Evolutionary conservation across 2,888 invertebrate species (phyloP), one percentile per base, ranked within the genome.

Genomic region (Chloroclystis v-ata): DNA sequence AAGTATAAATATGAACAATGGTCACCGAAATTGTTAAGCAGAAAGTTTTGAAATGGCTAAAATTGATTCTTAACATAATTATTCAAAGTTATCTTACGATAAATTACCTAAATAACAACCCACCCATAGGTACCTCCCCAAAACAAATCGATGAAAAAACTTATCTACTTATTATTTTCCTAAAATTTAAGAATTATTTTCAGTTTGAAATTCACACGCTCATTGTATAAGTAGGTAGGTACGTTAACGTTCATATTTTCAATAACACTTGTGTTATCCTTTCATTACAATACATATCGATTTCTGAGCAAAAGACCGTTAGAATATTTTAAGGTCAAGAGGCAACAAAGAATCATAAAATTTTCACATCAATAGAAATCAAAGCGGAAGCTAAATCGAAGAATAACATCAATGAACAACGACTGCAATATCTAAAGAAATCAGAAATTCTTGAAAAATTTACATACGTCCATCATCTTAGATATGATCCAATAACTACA

Each of bases 401-500:
- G 74, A 86, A 86, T 85, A 87, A 87, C 85, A 83, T 75, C 65
- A 64, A 67, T 61, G 59, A 65, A 65, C 51, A 63, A 46, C 47
- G 60, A 64, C 42, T 44, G 57, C 66, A 62, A 63, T 74, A 70
- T 66, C 64, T 70, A 60, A 59, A 61, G 58, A 61, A 59, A 70
- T 68, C 72, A 71, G 69, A 57, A 56, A 64, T 69, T 59, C 67
- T 65, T 60, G 60, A 61, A 68, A 72, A 72, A 87, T 86, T 87
- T 74, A 58, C 87, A 87, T 87, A 86, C 61, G 84, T 86, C 86
- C 69, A 82, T 84, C 83, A 83, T 72, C 66, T 63, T 67, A 67
- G 78, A 82, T 78, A 82, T 81, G 78, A 82, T 81, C 76, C 82
- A 78, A 79, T 80, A 78, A 75, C 81, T 74, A 60, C 62, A 49